Base-by-base conservation (phyloP, 2,113 vertebrate genomes). In the Thunnus thynnus region DNA sequence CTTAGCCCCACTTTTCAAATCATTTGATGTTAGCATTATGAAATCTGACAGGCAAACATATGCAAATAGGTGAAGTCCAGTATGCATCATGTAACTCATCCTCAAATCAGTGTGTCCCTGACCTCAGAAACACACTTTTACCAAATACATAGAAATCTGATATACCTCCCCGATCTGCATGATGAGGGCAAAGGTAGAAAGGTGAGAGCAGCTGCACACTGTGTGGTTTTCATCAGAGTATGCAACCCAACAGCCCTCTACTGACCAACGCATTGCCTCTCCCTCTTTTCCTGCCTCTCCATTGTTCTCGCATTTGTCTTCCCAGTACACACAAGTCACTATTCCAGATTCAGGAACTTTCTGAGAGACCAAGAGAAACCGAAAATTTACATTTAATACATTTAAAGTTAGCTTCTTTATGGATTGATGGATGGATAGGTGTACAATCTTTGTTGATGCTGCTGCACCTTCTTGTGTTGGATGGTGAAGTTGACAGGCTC, bases 111-210 rank as follows among this genome's bases (percentile, higher is more conserved):
- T 9, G 1, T 41, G 36, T 41, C 36, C 36, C 36, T 41, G 36
- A 41, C 8, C 9, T 41, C 7, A 9, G 9, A 41, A 41, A 41
- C 9, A 41, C 36, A 41, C 36, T 41, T 8, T 9, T 41, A 41
- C 36, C 1, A 9, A 41, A 6, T 41, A 41, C 36, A 41, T 10
- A 41, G 36, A 9, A 41, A 41, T 41, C 36, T 41, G 8, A 41
- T 41, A 41, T 90, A 94, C 88, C 76, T 94, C 87, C 13, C 78
- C 79, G 1, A 87, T 93, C 57, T 96, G 94, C 91, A 96, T 86
- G 82, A 97, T 92, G 64, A 97, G 55, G 3, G 96, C 95, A 50
- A 97, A 91, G 10, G 94, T 96, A 20, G 93, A 94, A 25, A 96
- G 82, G 0, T 76, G 94, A 13, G 84, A 71, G 68, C 95, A 96